A percentile compares a stretch with the other conserved stretches of the same genome.
Evolutionary conservation across 2,888 invertebrate genomes (phyloP).

Genomic region (Drosophila quinaria): DNA sequence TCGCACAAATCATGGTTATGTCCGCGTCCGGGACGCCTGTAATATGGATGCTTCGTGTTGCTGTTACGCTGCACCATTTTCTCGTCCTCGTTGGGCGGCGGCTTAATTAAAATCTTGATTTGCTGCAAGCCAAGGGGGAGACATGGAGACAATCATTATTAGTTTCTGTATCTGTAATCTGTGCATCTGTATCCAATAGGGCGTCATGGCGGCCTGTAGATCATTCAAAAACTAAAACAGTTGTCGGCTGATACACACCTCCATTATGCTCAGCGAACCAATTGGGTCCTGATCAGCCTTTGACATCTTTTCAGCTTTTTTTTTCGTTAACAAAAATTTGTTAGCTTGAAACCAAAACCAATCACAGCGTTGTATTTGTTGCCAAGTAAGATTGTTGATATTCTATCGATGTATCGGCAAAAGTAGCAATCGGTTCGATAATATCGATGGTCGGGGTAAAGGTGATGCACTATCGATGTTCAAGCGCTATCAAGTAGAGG

Average conservation of each 20-base stretch:
- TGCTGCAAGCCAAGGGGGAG: slow-evolving; percentile 87
- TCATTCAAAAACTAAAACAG: not conserved
- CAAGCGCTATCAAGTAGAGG: too few relatives aligned
- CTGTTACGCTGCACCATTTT: slow-evolving; percentile 86
- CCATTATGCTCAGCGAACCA: slow-evolving; percentile 93
- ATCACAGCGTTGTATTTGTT: slow-evolving; percentile 58
- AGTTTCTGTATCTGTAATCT: slow-evolving; percentile 36
- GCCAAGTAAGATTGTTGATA: slow-evolving; percentile 17
- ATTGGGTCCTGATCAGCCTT: slow-evolving; percentile 91
- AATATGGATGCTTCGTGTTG: slow-evolving; percentile 92
- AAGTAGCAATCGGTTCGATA: not conserved
- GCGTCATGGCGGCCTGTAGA: slow-evolving; percentile 15
- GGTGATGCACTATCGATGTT: too few relatives aligned
- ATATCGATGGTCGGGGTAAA: not conserved
- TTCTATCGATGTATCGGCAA: slow-evolving; percentile 34
- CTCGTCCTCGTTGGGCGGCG: slow-evolving; percentile 94
- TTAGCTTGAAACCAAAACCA: slow-evolving; percentile 59
- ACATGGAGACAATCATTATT: slow-evolving; percentile 8
- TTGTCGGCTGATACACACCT: slow-evolving; percentile 88
- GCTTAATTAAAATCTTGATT: slow-evolving; percentile 95
- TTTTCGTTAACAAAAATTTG: slow-evolving; percentile 45
- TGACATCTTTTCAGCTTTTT: slow-evolving; percentile 86
- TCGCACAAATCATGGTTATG: slow-evolving; percentile 97
- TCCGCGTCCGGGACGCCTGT: slow-evolving; percentile 93
- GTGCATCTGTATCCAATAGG: slow-evolving; percentile 12